Base-by-base conservation (phyloP, 1,140 invertebrate species). In the Drosophila prosaltans region DNA sequence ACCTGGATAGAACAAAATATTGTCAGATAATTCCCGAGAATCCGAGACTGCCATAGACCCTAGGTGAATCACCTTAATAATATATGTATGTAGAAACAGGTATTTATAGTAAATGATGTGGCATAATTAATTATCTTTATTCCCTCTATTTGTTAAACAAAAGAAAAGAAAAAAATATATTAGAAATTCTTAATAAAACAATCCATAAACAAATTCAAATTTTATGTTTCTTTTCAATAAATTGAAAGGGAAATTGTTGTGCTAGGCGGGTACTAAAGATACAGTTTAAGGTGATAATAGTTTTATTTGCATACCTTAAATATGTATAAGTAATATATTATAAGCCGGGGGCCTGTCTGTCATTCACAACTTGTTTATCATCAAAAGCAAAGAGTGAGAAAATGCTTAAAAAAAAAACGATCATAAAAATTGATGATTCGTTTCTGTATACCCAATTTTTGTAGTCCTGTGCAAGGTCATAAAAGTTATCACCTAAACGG, bases 1-100 rank as follows among this genome's bases (percentile, higher is more conserved):
- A 62, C 16, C 6, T 92, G 91, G 91, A 61, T 91, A 8, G 43
- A 78, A 32, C 28, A 65, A 5, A 72, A 74, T 36, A 65, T 78
- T n/a, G 80, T 59, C 16, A 39, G 57, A 59, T 59, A 24, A 59
- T 24, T 21, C 0, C 21, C 45, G 45, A 51, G 21, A 51, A 10
- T 8, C 8, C 21, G 45, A 51, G 45, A 51, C 45, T 51, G 45
- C 45, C 45, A 9, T 51, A 51, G 10, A 51, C 21, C 16, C 16
- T 16, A 48, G 45, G 45, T 24, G 16, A 48, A 48, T 21, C 16
- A 48, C 45, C 45, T 24, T 24, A 6, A 48, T 8, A n/a, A 48
- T 24, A 48, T 48, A 9, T 16, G 7, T 21, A 45, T 5, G 21
- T 6, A 21, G 2, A 48, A 51, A 51, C 45, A 51, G 45, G 21